Conservation (phyloP, 2,888 invertebrate genomes). For the Tortricodes alternella region DNA sequence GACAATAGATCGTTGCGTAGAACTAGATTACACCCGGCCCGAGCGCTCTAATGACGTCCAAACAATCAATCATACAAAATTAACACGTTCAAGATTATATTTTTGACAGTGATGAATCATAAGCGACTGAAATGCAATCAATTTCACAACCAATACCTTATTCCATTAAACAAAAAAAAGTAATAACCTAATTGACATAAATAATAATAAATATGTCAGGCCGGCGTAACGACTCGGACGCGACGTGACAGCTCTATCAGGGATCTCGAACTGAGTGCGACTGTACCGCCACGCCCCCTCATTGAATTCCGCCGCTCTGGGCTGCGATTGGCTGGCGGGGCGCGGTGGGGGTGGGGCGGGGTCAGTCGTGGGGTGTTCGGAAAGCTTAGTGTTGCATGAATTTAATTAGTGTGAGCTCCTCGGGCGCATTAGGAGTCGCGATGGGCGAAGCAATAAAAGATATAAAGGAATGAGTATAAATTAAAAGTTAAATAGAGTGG, state of each 20-base stretch:
- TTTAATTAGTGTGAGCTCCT: constrained; percentile 82
- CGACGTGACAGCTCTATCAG: constrained; percentile 81
- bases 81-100: constrained; percentile 79
- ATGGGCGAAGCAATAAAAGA: constrained; percentile 83
- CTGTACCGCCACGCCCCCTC: constrained; percentile 51
- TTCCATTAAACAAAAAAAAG: constrained; percentile 82
- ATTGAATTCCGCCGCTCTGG: constrained; percentile 43
- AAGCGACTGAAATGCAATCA: constrained; percentile 80
- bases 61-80: constrained; percentile 80
- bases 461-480: constrained; percentile 84
- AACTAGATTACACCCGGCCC: constrained; percentile 69
- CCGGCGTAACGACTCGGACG: constrained; percentile 78
- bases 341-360: constrained; percentile 50
- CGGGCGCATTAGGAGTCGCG: constrained; percentile 82
- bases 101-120: constrained; percentile 81
- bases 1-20: constrained; percentile 71
- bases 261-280: constrained; percentile 69
- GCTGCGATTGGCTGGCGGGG: constrained; percentile 31
- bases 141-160: constrained; percentile 81
- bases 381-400: constrained; percentile 82
- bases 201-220: constrained; percentile 83
- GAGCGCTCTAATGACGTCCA: constrained; percentile 65
- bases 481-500: constrained; percentile 82
- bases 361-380: constrained; percentile 49
- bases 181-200: constrained; percentile 83